A percentile compares a stretch with the other conserved stretches of the same genome.
phyloP scores from a whole-genome alignment of 2,113 vertebrate genomes.

The Stictonetta naevosa region DNA sequence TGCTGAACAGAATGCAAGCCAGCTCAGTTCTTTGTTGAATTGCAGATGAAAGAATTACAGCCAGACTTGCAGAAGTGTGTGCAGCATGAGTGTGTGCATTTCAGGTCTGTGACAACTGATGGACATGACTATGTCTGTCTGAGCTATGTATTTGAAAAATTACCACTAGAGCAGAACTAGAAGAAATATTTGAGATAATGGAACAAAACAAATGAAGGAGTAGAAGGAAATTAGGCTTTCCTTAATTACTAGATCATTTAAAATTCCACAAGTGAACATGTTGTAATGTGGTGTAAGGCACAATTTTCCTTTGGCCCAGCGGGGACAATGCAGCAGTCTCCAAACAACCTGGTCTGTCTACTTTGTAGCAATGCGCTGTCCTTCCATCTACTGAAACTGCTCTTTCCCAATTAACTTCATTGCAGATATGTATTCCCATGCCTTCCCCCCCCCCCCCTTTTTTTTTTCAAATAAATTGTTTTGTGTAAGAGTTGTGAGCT shows the following conservation, averaged over 20 bases:
- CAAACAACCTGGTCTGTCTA: background rate
- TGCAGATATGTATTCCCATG: background rate
- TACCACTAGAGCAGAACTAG: background rate
- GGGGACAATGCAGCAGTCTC: background rate
- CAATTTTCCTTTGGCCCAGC: background rate
- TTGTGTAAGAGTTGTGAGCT: background rate
- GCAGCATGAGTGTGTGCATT: background rate
- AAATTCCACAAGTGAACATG: background rate
- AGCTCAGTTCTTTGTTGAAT: background rate
- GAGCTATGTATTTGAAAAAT: background rate
- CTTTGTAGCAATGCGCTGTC: background rate
- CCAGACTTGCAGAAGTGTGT: background rate
- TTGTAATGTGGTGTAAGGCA: background rate
- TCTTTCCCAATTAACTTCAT: background rate
- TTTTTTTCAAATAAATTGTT: background rate
- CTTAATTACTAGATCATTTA: background rate
- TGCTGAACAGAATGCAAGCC: background rate
- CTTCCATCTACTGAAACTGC: background rate
- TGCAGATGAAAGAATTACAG: conserved; percentile 7
- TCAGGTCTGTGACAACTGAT: background rate
- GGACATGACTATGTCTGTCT: background rate
- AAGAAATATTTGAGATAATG: background rate
- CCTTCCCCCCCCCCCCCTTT: background rate
- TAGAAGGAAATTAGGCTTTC: conserved; percentile 9
- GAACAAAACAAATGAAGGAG: background rate